Evolutionary conservation across 2,113 vertebrate species (phyloP).

Genomic region (Crotalus tigris): DNA sequence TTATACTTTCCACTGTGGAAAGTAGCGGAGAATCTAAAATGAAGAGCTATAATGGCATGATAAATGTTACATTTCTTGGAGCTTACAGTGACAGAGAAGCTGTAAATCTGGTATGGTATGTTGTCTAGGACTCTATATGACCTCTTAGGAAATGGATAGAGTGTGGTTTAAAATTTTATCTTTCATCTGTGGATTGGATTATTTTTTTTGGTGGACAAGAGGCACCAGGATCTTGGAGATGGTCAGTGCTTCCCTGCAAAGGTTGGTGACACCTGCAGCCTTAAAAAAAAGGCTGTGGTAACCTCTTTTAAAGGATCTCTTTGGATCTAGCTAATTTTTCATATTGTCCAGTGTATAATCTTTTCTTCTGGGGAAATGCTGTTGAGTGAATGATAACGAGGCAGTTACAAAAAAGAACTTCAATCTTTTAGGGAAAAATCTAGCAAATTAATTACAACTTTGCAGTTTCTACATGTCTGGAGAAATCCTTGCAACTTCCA

Average conservation of each 20-base stretch:
- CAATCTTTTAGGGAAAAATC: not conserved
- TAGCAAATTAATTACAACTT: not conserved
- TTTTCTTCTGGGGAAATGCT: not conserved
- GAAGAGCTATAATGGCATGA: not conserved
- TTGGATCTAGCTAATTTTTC: not conserved
- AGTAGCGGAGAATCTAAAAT: not conserved
- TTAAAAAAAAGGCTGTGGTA: not conserved
- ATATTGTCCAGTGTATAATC: not conserved
- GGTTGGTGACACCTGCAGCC: not conserved
- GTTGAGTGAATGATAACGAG: not conserved
- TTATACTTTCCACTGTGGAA: not conserved
- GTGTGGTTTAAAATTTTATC: not conserved
- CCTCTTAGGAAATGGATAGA: not conserved
- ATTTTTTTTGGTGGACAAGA: not conserved
- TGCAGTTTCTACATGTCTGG: not conserved
- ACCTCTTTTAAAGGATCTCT: not conserved
- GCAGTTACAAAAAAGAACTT: not conserved
- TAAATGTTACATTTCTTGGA: not conserved
- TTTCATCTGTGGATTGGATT: not conserved
- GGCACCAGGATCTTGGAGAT: not conserved
- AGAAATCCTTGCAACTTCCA: not conserved
- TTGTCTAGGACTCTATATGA: not conserved
- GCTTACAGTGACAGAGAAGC: not conserved
- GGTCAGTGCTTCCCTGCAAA: not conserved
- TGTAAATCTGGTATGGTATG: not conserved